These are phyloP conservation scores for Pangasius sanitwongsei DNA, from an alignment of 2,797 vertebrate species.

Conservation along the genomic window DNA sequence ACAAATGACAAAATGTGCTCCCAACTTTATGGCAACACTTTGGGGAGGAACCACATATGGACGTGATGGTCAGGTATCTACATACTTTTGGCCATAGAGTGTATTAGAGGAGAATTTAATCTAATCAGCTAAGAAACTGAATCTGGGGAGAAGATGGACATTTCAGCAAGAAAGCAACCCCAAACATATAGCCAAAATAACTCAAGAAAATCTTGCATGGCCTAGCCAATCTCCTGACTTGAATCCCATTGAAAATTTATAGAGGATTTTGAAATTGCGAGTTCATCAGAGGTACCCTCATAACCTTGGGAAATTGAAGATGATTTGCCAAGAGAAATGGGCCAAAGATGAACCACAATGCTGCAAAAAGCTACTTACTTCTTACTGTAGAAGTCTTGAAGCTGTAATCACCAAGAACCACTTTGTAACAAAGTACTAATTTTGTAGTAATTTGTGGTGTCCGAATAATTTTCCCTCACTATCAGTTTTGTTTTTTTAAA, in stretches of 20 bases:
- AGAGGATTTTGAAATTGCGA: background rate
- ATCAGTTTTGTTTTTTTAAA: background rate
- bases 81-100: background rate
- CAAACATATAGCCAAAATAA: background rate
- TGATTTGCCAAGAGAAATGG: background rate
- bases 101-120: background rate
- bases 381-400: background rate
- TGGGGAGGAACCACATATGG: background rate
- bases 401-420: background rate
- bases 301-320: constrained; percentile 5
- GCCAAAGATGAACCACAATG: background rate
- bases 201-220: background rate
- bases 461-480: background rate
- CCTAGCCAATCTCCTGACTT: background rate
- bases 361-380: background rate
- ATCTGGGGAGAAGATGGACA: background rate
- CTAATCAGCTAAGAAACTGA: background rate
- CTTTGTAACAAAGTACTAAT: background rate
- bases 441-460: background rate
- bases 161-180: background rate
- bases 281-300: background rate
- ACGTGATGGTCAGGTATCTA: background rate
- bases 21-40: background rate
- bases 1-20: background rate
- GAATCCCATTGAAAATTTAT: background rate